A percentile compares a stretch with the other conserved stretches of the same genome.
Evolutionary conservation across 2,113 vertebrate species (phyloP).

Genomic region (Drymodes brunneopygia): DNA sequence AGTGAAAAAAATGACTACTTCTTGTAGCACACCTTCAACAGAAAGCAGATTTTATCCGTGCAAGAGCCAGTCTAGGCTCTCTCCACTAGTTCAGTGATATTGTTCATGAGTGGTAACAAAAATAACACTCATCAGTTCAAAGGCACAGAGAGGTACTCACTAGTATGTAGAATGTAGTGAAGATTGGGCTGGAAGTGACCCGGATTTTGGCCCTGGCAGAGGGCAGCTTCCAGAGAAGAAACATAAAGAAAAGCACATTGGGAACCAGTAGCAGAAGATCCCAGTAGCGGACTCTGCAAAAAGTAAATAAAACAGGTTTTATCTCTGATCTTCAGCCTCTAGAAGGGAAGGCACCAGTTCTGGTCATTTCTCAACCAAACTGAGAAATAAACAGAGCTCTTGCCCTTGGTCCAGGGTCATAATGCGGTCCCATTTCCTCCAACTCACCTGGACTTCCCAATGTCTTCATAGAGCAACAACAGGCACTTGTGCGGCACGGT

Average conservation of each 20-base stretch:
- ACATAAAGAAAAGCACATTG: slow-evolving; percentile 93
- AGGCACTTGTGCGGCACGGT: slow-evolving; percentile 86
- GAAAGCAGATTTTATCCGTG: not conserved
- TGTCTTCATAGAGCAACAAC: slow-evolving; percentile 88
- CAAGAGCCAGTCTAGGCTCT: not conserved
- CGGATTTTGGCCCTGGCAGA: slow-evolving; percentile 94
- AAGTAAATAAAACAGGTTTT: not conserved
- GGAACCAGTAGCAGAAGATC: slow-evolving; percentile 91
- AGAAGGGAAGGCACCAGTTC: not conserved
- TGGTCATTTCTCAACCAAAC: not conserved
- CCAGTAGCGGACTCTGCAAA: slow-evolving; percentile 91
- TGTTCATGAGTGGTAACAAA: not conserved
- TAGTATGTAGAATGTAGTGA: slow-evolving; percentile 96
- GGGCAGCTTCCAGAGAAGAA: slow-evolving; percentile 97
- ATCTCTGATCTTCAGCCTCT: not conserved
- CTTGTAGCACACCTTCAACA: not conserved
- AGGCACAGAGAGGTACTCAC: slow-evolving; percentile 70
- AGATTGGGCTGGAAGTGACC: slow-evolving; percentile 93
- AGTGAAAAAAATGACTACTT: not conserved
- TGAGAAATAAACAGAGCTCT: not conserved
- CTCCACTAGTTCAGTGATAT: not conserved
- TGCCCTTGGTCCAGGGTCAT: not conserved
- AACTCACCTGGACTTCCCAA: slow-evolving; percentile 84
- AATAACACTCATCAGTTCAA: not conserved
- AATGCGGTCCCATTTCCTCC: no score